Base-by-base conservation (phyloP, 2,113 vertebrate species). In the Dicaeum eximium region DNA sequence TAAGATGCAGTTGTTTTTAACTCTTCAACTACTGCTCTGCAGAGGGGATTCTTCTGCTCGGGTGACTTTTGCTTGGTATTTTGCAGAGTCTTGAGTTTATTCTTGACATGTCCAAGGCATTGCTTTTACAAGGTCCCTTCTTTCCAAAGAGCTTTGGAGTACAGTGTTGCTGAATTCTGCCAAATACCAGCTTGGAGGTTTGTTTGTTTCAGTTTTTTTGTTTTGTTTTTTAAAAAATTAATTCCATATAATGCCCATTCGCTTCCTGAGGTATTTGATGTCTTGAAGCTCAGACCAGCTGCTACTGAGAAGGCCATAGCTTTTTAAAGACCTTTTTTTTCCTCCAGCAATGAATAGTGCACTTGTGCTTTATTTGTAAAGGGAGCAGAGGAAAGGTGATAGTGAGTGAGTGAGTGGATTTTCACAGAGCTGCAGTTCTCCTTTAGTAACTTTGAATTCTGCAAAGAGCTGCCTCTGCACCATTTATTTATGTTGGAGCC, bases 401-500 rank as follows among this genome's bases (percentile, higher is more conserved):
- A 91, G 94, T 78, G 93, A 94, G 80, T 78, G 93, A 94, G 80
- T 72, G 90, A 94, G 88, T 70, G 82, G 93, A 75, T 75, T 95
- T 97, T 90, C 77, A 96, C 72, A 94, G 74, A 84, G 61, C 90
- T 88, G 62, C 80, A 88, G 65, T 84, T 92, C 69, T 95, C 75
- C 44, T 93, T 85, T 72, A 25, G 31, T 69, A 90, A 90, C 92
- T 88, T 93, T 75, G 88, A 96, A 65, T 94, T 79, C 79, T 93
- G 91, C 61, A 87, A 92, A 95, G 82, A 93, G 66, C 64, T 71
- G 79, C 90, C 90, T 92, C 94, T 92, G 85, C 91, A 90, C 90
- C 93, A 72, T 78, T 92, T 97, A 85, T 97, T 97, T 97, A 77
- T 92, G 38, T 97, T 97, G 97, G 96, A 95, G 22, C 70, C 30